Conservation (phyloP, 1,140 invertebrate species). For the Vanessa tameamea region DNA sequence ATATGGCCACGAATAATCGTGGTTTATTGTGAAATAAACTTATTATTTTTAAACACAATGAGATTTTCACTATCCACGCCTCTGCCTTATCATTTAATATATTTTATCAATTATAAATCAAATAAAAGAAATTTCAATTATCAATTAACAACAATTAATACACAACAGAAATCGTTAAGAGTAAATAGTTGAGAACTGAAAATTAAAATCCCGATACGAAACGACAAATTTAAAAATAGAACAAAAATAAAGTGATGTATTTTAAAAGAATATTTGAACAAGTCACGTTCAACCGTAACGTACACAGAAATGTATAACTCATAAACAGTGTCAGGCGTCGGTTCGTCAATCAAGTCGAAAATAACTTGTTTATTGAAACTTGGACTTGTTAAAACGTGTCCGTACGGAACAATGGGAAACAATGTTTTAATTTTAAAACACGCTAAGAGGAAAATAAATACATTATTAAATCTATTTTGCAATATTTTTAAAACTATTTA, state of each 20-base stretch:
- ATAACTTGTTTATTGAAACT: conserved; percentile 38
- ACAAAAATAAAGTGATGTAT: not conserved
- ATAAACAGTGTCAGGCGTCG: conserved; percentile 52
- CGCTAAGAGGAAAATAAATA: not conserved
- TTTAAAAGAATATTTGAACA: conserved; percentile 17
- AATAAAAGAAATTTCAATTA: not conserved
- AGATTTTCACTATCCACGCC: conserved; percentile 40
- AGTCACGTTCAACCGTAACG: conserved; percentile 16
- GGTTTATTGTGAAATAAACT: conserved; percentile 70
- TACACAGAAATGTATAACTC: conserved; percentile 12
- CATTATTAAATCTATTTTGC: conserved; percentile 15
- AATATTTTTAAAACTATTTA: not conserved
- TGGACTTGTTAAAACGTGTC: conserved; percentile 16
- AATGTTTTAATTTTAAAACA: conserved; percentile 10
- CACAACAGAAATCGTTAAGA: not conserved
- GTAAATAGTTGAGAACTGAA: too few relatives aligned
- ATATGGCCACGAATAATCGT: conserved; percentile 52
- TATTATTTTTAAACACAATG: conserved; percentile 70
- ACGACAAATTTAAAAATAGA: not conserved
- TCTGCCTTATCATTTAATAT: not conserved
- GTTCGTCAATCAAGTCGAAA: conserved; percentile 49
- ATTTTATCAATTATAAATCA: not conserved
- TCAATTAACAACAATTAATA: not conserved
- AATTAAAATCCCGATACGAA: too few relatives aligned
- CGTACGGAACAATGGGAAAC: conserved; percentile 15